A percentile compares a stretch with the other conserved stretches of the same genome.
These are phyloP conservation scores for Pygmarrhopalites habei DNA, from an alignment of 1,140 invertebrate species.

Conservation along the genomic window DNA sequence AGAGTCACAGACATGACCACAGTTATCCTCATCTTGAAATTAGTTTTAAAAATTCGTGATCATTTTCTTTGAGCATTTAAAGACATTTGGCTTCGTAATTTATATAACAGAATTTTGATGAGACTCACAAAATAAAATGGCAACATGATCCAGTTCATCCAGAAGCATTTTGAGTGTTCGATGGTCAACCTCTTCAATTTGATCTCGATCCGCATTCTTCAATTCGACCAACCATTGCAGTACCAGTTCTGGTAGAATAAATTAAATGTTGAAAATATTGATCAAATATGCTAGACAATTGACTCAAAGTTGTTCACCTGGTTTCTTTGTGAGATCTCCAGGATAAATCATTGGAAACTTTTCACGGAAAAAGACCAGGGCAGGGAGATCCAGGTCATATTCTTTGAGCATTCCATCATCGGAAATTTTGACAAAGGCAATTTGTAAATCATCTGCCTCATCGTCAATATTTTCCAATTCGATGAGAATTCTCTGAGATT, in stretches of 20 bases:
- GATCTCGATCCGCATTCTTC: conserved; percentile 72
- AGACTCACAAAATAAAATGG: conserved; percentile 87
- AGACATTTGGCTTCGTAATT: too few species aligned
- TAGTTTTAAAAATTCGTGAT: too few species aligned
- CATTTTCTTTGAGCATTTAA: too few species aligned
- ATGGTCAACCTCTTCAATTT: conserved; percentile 84
- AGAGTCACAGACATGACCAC: conserved; percentile 69
- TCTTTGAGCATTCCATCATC: conserved; percentile 80
- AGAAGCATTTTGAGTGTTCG: conserved; percentile 82
- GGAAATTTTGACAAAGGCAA: conserved; percentile 88
- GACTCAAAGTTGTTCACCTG: too few species aligned
- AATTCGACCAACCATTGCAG: conserved; percentile 82
- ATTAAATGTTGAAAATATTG: too few species aligned
- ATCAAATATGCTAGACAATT: too few species aligned
- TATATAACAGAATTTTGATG: too few species aligned
- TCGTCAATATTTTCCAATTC: conserved; percentile 81
- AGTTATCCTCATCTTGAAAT: conserved; percentile 59
- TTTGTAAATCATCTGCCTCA: conserved; percentile 83
- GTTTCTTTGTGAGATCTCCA: conserved; percentile 85
- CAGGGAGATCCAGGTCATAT: conserved; percentile 77
- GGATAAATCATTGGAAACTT: conserved; percentile 80
- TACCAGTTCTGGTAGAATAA: conserved; percentile 58
- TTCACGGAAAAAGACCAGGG: conserved; percentile 77
- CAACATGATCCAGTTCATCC: conserved; percentile 81
- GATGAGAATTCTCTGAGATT: conserved; percentile 77